Conservation (phyloP, 1,140 invertebrate species). For the Brachionus angularis region DNA sequence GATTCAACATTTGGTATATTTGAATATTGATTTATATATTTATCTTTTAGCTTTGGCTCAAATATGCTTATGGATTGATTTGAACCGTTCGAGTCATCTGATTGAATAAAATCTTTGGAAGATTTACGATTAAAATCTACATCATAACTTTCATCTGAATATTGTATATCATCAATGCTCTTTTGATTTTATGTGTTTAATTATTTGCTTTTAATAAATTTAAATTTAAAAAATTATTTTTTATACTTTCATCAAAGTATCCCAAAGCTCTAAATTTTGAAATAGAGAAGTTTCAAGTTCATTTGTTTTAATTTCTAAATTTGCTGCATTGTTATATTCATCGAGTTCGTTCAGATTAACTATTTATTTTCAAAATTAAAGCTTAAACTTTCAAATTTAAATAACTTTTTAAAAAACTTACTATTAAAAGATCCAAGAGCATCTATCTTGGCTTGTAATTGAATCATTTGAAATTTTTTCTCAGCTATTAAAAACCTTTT, state of each 20-base stretch:
- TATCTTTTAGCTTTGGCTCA: background rate
- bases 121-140: background rate
- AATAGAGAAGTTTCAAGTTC: conserved; percentile 3
- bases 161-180: conserved; percentile 30
- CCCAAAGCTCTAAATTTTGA: conserved; percentile 43
- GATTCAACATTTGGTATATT: conserved; percentile 7
- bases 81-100: conserved; percentile 15
- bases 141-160: conserved; percentile 38
- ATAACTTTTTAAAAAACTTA: background rate
- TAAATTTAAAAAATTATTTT: no score
- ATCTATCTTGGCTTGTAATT: conserved; percentile 39
- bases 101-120: conserved; percentile 35
- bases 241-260: conserved; percentile 17
- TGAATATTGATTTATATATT: background rate
- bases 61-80: conserved; percentile 12
- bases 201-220: no score
- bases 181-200: no score
- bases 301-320: conserved; percentile 3
- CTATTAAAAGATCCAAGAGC: conserved; percentile 34
- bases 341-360: conserved; percentile 26
- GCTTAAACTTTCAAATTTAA: background rate
- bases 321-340: background rate
- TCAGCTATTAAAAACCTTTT: conserved; percentile 13
- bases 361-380: background rate
- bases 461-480: conserved; percentile 39